phyloP scores from a whole-genome alignment of 1,140 invertebrate species.

The Neuroterus valhalla region DNA sequence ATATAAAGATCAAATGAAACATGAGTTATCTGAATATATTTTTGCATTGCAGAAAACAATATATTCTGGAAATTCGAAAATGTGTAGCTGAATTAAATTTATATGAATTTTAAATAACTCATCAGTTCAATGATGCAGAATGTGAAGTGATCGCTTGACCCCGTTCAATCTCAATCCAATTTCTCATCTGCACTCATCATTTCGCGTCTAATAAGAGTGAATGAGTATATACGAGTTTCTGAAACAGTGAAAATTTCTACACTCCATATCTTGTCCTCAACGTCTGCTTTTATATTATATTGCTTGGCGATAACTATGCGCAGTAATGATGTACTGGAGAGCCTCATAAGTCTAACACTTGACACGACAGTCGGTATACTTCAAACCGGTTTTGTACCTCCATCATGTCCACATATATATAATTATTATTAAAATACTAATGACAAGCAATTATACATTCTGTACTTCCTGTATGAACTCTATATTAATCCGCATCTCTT shows the following conservation, averaged over 20 bases:
- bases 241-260: conserved; percentile 17
- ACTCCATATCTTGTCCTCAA: background rate
- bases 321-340: conserved; percentile 12
- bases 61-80: too few species aligned
- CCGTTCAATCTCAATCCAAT: background rate
- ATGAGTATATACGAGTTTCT: conserved; percentile 10
- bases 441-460: too few species aligned
- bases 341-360: conserved; percentile 12
- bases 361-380: background rate
- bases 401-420: conserved; percentile 10
- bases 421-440: conserved; percentile 7
- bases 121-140: background rate
- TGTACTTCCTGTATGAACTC: background rate
- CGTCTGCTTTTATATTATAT: background rate
- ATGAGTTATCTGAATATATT: too few species aligned
- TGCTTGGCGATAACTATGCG: background rate
- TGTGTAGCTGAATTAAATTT: too few species aligned
- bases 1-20: too few species aligned
- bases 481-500: background rate
- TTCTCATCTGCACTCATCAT: conserved; percentile 1
- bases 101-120: too few species aligned
- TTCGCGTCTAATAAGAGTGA: conserved; percentile 2
- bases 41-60: too few species aligned
- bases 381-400: background rate
- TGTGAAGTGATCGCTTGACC: conserved; percentile 7